Conservation (phyloP, 30 jellyfish, hydroid and myxozoan species). For the Pelagia noctiluca region DNA sequence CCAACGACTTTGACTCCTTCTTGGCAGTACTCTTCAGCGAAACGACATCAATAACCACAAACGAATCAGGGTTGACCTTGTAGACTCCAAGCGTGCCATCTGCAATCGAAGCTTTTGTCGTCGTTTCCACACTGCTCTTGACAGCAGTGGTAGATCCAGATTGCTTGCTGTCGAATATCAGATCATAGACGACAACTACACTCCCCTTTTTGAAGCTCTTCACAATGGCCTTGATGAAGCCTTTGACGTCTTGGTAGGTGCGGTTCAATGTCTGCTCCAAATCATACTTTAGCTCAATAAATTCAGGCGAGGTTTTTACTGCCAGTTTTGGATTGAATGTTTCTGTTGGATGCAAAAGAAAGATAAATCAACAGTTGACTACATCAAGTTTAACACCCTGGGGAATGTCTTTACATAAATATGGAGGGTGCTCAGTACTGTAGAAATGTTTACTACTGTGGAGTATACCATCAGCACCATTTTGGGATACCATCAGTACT, state of each 20-base stretch:
- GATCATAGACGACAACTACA: slow-evolving; percentile 26
- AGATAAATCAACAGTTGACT: not conserved
- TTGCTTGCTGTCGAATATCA: slow-evolving; percentile 48
- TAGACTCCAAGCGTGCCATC: slow-evolving; percentile 22
- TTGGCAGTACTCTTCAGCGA: not conserved
- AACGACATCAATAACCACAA: not conserved
- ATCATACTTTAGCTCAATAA: slow-evolving; percentile 14
- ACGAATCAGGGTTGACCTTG: slow-evolving; percentile 24
- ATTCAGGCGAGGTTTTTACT: not conserved
- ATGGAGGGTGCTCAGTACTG: too few relatives aligned
- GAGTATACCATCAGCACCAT: too few relatives aligned
- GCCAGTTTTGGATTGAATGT: not conserved
- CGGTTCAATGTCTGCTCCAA: slow-evolving; percentile 31
- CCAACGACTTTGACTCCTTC: not conserved
- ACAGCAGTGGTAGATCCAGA: slow-evolving; percentile 39
- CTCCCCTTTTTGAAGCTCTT: slow-evolving; percentile 38
- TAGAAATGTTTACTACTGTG: too few relatives aligned
- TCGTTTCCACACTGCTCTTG: slow-evolving; percentile 9
- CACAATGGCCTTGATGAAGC: slow-evolving; percentile 54
- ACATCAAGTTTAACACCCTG: too few relatives aligned
- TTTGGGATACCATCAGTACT: too few relatives aligned
- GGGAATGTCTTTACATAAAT: too few relatives aligned
- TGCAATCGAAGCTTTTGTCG: slow-evolving; percentile 22
- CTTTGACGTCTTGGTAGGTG: slow-evolving; percentile 51
- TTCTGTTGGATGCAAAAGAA: not conserved